These are phyloP conservation scores for Rhingia rostrata DNA, from an alignment of 2,888 invertebrate species.

Conservation along the genomic window DNA sequence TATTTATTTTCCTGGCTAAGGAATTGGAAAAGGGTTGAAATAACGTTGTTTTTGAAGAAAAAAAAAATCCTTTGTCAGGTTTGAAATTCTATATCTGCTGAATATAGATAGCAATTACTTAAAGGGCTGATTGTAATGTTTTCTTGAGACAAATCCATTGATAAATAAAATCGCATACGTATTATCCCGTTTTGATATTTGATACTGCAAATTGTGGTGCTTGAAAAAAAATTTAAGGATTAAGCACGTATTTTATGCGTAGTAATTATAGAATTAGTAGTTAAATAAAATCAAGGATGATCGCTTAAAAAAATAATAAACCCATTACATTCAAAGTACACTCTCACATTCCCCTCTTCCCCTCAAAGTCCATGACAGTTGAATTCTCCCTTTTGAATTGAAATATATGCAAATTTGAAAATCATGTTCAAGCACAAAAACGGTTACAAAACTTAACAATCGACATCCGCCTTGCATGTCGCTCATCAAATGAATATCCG, in stretches of 20 bases:
- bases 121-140: conserved; percentile 41
- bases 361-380: no score
- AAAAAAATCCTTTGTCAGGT: conserved; percentile 38
- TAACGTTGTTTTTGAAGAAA: conserved; percentile 39
- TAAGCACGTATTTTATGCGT: no score
- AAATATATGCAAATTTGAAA: conserved; percentile 46
- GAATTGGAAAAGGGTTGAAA: conserved; percentile 61
- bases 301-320: no score
- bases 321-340: no score
- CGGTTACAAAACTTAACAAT: conserved; percentile 60
- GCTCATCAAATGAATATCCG: conserved; percentile 63
- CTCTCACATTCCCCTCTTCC: neutral
- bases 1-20: conserved; percentile 66
- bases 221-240: conserved; percentile 10
- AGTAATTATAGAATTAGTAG: no score
- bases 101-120: conserved; percentile 37
- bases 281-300: no score
- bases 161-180: conserved; percentile 10
- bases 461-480: conserved; percentile 48
- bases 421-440: conserved; percentile 30
- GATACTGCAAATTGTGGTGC: conserved; percentile 48
- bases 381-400: conserved; percentile 11
- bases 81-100: conserved; percentile 32
- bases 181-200: conserved; percentile 46
- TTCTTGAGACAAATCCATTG: conserved; percentile 10